phyloP scores from a whole-genome alignment of 1,140 invertebrate species.

The Dreissena rostriformis region DNA sequence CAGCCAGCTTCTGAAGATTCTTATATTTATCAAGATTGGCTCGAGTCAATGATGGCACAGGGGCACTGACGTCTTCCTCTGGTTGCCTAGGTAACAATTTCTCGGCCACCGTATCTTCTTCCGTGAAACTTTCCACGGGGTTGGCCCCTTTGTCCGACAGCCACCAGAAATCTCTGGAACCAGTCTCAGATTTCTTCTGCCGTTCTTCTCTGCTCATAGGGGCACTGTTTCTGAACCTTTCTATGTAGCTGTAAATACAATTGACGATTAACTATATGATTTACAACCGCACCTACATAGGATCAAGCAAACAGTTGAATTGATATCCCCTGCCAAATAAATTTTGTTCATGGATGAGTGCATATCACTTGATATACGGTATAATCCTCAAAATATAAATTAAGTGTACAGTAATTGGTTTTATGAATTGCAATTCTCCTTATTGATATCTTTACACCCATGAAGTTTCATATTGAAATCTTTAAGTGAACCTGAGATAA shows the following conservation, averaged over 20 bases:
- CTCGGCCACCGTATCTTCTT: not conserved
- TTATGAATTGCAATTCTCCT: too few species aligned
- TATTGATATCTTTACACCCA: too few species aligned
- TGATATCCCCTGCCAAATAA: too few species aligned
- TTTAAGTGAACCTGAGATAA: too few species aligned
- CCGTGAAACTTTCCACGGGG: not conserved
- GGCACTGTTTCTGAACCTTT: conserved; percentile 69
- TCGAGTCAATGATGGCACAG: conserved; percentile 12
- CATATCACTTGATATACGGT: too few species aligned
- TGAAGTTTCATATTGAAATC: too few species aligned
- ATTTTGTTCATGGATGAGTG: too few species aligned
- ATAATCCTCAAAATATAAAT: too few species aligned
- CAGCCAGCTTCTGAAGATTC: conserved; percentile 18
- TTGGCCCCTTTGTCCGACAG: conserved; percentile 37
- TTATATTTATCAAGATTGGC: conserved; percentile 47
- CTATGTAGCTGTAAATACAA: conserved; percentile 68
- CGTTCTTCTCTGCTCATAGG: conserved; percentile 74
- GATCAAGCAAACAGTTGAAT: too few species aligned
- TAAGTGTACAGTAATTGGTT: too few species aligned
- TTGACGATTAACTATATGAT: not conserved
- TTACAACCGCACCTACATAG: too few species aligned
- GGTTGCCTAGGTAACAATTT: not conserved
- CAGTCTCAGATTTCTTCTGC: conserved; percentile 38
- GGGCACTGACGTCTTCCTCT: not conserved
- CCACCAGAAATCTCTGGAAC: conserved; percentile 74